Conservation (phyloP, 1,140 invertebrate genomes). For the Conus betulinus region DNA sequence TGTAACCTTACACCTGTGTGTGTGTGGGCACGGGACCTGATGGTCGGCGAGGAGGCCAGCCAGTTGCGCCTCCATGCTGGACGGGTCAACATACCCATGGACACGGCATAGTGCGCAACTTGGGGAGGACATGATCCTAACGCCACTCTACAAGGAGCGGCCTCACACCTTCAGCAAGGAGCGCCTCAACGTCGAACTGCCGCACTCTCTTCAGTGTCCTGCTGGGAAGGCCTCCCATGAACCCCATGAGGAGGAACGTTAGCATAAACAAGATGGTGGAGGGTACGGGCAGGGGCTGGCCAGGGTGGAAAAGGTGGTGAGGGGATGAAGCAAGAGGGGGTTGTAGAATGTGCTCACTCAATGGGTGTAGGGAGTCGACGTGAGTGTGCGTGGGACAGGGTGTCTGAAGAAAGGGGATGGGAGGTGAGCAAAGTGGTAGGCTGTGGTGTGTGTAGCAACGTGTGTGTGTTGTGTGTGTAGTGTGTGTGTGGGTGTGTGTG, state of each 20-base stretch:
- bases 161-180: constrained; percentile 98
- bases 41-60: constrained; percentile 99
- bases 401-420: no score
- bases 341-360: no score
- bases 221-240: constrained; percentile 98
- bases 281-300: constrained; percentile 78
- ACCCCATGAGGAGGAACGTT: constrained; percentile 97
- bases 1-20: no score
- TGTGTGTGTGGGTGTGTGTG: no score
- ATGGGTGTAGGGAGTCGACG: no score
- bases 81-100: constrained; percentile 99
- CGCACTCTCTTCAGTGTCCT: constrained; percentile 96
- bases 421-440: no score
- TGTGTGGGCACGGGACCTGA: constrained; percentile 89
- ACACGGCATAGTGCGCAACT: constrained; percentile 96
- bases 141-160: no score
- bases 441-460: no score
- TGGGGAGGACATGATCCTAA: constrained; percentile 99
- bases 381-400: no score
- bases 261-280: constrained; percentile 99
- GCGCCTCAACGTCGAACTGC: constrained; percentile 97
- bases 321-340: background rate
- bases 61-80: constrained; percentile 96
- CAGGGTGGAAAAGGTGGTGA: background rate
- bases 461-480: no score